phyloP scores from a whole-genome alignment of 2,888 invertebrate species.

The Sinohyriopsis cumingii region DNA sequence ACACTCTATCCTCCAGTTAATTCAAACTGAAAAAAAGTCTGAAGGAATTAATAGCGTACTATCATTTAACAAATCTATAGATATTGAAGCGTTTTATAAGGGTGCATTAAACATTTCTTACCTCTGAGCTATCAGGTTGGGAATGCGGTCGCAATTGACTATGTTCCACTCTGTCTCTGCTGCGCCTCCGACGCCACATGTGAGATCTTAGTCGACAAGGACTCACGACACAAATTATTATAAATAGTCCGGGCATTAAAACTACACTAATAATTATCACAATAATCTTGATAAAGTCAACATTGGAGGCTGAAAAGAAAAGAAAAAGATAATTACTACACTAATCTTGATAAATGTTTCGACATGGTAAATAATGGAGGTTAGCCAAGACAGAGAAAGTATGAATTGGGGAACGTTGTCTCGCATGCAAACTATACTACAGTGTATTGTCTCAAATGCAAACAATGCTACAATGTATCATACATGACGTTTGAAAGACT shows the following conservation, averaged over 20 bases:
- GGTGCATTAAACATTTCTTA: constrained; percentile 9
- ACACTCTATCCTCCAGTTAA: no score
- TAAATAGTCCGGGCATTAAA: constrained; percentile 52
- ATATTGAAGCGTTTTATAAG: no score
- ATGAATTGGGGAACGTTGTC: no score
- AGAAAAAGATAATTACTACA: constrained; percentile 3
- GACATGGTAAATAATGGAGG: no score
- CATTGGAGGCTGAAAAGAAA: constrained; percentile 41
- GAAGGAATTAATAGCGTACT: no score
- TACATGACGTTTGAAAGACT: no score
- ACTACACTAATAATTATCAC: constrained; percentile 46
- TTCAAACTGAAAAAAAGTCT: no score
- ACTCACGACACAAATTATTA: constrained; percentile 52
- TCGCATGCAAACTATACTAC: no score
- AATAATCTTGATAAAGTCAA: constrained; percentile 41
- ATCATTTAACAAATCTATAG: no score
- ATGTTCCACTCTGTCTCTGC: constrained; percentile 50
- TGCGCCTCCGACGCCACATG: constrained; percentile 50
- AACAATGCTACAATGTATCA: no score
- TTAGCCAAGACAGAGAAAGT: no score
- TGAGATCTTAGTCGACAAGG: constrained; percentile 49
- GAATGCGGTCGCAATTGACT: constrained; percentile 48
- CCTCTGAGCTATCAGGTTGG: constrained; percentile 39
- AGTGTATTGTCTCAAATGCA: no score
- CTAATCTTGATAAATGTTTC: not conserved